phyloP scores from a whole-genome alignment of 2,113 vertebrate species.

The Melanotaenia duboulayi region DNA sequence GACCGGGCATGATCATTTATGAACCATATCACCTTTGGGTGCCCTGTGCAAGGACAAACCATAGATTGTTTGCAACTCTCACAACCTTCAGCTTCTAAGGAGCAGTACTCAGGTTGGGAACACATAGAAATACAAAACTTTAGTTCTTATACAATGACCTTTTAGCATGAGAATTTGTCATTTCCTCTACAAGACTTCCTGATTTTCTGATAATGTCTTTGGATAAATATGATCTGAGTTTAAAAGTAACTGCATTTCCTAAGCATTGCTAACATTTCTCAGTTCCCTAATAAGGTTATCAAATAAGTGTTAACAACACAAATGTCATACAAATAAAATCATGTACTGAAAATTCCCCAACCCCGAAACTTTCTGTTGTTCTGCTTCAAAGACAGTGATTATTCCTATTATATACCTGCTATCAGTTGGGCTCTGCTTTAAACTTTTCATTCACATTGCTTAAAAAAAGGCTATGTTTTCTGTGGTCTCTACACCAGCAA shows the following conservation, averaged over 20 bases:
- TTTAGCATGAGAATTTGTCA: conserved; percentile 7
- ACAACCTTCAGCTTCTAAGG: not conserved
- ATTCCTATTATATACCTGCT: not conserved
- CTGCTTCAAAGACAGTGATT: not conserved
- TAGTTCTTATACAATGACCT: conserved; percentile 7
- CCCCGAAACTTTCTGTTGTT: no score
- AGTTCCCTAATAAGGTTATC: no score
- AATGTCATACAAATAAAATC: no score
- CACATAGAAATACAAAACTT: conserved; percentile 2
- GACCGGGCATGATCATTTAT: conserved; percentile 74
- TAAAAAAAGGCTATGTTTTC: no score
- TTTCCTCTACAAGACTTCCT: conserved; percentile 9
- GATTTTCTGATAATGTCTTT: no score
- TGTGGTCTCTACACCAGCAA: no score
- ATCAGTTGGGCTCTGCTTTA: not conserved
- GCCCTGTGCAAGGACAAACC: conserved; percentile 79
- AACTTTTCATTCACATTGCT: no score
- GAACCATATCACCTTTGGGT: conserved; percentile 73
- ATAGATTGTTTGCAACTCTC: conserved; percentile 16
- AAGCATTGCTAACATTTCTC: no score
- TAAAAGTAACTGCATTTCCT: no score
- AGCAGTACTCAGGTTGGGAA: not conserved
- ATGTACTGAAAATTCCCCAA: not conserved
- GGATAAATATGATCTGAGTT: no score
- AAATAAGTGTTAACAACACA: no score